phyloP scores from a whole-genome alignment of 2,888 invertebrate genomes.

The Eupithecia dodoneata region DNA sequence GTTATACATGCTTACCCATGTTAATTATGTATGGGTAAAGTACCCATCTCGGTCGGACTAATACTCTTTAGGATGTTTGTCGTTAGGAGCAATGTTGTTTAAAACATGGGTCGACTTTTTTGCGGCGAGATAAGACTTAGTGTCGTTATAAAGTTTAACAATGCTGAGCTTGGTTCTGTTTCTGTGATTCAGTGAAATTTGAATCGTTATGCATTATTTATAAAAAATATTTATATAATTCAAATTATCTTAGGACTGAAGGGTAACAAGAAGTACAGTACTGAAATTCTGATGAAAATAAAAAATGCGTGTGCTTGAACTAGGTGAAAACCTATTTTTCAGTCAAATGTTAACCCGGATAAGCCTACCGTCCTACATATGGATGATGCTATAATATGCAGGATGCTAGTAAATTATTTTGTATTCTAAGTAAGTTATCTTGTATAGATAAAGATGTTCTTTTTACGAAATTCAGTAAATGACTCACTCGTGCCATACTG shows the following conservation, averaged over 20 bases:
- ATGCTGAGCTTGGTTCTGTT: neutral
- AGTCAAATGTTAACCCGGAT: too few species aligned
- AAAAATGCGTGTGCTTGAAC: too few species aligned
- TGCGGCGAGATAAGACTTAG: neutral
- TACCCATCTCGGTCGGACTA: constrained; percentile 28
- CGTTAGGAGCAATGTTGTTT: neutral
- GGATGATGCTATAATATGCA: too few species aligned
- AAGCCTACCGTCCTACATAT: too few species aligned
- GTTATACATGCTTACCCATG: constrained; percentile 21
- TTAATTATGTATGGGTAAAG: constrained; percentile 36
- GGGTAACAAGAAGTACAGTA: too few species aligned
- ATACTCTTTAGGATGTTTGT: neutral
- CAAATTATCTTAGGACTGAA: too few species aligned
- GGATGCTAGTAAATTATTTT: too few species aligned
- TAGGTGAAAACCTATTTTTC: too few species aligned
- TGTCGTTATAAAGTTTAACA: neutral
- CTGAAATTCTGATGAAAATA: too few species aligned
- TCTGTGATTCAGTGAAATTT: neutral
- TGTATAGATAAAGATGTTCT: neutral
- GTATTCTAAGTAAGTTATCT: too few species aligned
- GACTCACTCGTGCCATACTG: too few species aligned
- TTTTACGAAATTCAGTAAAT: neutral
- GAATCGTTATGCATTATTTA: neutral
- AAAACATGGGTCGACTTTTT: neutral
- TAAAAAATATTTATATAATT: too few species aligned